Conservation (phyloP, 1,140 invertebrate species). For the Ephestia elutella region DNA sequence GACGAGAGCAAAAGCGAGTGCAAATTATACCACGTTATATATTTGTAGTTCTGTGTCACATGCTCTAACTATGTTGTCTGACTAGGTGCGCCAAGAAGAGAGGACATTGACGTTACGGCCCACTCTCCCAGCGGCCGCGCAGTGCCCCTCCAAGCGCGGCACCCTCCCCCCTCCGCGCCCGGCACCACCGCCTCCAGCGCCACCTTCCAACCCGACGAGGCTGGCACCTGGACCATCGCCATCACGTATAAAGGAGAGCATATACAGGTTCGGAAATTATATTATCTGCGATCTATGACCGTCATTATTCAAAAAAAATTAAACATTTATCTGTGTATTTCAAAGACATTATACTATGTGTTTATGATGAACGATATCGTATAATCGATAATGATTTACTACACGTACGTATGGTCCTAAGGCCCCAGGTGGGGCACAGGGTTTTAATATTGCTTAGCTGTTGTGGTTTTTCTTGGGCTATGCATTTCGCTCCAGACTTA, state of each 20-base stretch:
- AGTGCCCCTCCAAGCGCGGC: constrained; percentile 46
- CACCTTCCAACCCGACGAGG: constrained; percentile 97
- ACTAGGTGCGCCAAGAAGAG: constrained; percentile 85
- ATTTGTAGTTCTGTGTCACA: not conserved
- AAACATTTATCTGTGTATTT: too few relatives aligned
- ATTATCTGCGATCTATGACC: not conserved
- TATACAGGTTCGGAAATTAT: constrained; percentile 82
- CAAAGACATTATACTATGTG: too few relatives aligned
- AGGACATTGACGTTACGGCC: constrained; percentile 90
- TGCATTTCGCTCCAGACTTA: too few relatives aligned
- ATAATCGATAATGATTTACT: too few relatives aligned
- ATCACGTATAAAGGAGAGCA: constrained; percentile 96
- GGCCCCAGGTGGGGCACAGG: too few relatives aligned
- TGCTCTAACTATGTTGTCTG: not conserved
- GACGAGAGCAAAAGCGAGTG: too few relatives aligned
- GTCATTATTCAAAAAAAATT: too few relatives aligned
- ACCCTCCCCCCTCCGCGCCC: constrained; percentile 60
- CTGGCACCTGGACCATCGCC: constrained; percentile 96
- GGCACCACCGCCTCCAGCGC: constrained; percentile 78
- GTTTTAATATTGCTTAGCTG: too few relatives aligned
- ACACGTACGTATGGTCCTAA: too few relatives aligned
- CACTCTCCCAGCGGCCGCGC: constrained; percentile 88
- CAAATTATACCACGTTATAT: not conserved
- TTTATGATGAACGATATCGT: too few relatives aligned
- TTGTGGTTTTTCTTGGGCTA: too few relatives aligned